A percentile compares a stretch with the other conserved stretches of the same genome.
phyloP scores from a whole-genome alignment of 1,140 invertebrate species.

The Apis laboriosa region DNA sequence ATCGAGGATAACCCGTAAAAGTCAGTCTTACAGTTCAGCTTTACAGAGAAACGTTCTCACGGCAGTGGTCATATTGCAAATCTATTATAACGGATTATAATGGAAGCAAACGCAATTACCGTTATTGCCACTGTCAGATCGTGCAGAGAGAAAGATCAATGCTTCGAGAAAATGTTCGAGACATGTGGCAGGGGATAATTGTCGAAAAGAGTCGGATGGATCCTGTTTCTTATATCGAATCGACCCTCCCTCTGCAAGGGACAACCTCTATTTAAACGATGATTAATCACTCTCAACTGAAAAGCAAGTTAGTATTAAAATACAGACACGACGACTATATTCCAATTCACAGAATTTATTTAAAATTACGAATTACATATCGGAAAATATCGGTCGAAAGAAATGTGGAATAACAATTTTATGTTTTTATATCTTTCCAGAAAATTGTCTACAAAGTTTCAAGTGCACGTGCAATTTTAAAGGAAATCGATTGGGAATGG shows the following conservation, averaged over 20 bases:
- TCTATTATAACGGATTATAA: background rate
- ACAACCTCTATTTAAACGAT: slow-evolving; percentile 72
- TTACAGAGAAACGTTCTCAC: slow-evolving; percentile 9
- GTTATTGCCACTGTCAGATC: slow-evolving; percentile 45
- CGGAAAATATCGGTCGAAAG: too few species aligned
- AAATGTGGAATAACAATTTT: too few species aligned
- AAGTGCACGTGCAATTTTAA: background rate
- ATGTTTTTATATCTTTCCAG: too few species aligned
- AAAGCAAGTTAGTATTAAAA: slow-evolving; percentile 54
- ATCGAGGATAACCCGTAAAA: background rate
- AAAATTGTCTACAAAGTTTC: too few species aligned
- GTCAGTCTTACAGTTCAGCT: background rate
- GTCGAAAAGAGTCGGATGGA: slow-evolving; percentile 12
- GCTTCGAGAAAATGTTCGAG: slow-evolving; percentile 45
- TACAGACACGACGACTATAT: background rate
- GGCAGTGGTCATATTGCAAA: background rate
- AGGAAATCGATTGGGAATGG: too few species aligned
- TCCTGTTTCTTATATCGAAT: slow-evolving; percentile 29
- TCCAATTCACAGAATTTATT: too few species aligned
- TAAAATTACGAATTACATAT: too few species aligned
- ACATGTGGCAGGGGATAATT: slow-evolving; percentile 62
- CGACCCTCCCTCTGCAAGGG: slow-evolving; percentile 50
- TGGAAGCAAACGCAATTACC: background rate
- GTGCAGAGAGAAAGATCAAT: slow-evolving; percentile 57
- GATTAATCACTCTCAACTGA: slow-evolving; percentile 76